Percentiles rank a stretch among this genome's conserved stretches.
Conservation (phyloP, 92 coral and sea anemone genomes). For the Zoanthus solanderi region DNA sequence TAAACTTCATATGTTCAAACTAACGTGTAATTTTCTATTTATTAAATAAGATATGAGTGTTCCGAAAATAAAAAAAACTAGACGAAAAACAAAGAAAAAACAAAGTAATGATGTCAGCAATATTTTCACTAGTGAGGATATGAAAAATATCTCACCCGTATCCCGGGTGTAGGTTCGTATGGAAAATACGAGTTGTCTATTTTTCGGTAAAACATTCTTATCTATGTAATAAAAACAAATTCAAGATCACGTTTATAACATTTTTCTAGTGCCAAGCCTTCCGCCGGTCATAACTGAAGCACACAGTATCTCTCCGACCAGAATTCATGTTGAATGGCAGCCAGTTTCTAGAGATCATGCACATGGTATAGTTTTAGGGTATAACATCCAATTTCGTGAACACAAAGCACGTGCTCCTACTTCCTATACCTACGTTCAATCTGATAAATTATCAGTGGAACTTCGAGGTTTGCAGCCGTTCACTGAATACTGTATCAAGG, state of each 20-base stretch:
- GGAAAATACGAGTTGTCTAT: too few species aligned
- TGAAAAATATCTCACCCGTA: too few species aligned
- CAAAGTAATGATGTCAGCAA: too few species aligned
- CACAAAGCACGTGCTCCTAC: slow-evolving; percentile 26
- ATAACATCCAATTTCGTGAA: slow-evolving; percentile 32
- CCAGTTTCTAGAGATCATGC: slow-evolving; percentile 43
- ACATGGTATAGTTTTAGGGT: slow-evolving; percentile 54
- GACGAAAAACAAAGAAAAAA: too few species aligned
- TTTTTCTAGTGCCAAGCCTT: slow-evolving; percentile 51
- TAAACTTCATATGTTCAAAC: too few species aligned
- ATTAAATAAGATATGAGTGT: too few species aligned
- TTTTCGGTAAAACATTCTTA: too few species aligned
- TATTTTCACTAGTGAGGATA: too few species aligned
- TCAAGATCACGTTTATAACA: not conserved
- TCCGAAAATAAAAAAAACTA: too few species aligned
- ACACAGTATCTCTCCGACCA: slow-evolving; percentile 42
- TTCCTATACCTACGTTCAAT: slow-evolving; percentile 19
- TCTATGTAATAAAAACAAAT: too few species aligned
- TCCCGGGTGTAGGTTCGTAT: too few species aligned
- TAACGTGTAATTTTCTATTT: too few species aligned
- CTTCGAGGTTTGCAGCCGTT: slow-evolving; percentile 40
- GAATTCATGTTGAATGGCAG: slow-evolving; percentile 48
- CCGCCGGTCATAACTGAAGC: slow-evolving; percentile 50
- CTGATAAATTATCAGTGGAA: slow-evolving; percentile 22
- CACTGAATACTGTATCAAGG: slow-evolving; percentile 50